phyloP scores from a whole-genome alignment of 2,113 vertebrate genomes.

The Mustela lutreola region DNA sequence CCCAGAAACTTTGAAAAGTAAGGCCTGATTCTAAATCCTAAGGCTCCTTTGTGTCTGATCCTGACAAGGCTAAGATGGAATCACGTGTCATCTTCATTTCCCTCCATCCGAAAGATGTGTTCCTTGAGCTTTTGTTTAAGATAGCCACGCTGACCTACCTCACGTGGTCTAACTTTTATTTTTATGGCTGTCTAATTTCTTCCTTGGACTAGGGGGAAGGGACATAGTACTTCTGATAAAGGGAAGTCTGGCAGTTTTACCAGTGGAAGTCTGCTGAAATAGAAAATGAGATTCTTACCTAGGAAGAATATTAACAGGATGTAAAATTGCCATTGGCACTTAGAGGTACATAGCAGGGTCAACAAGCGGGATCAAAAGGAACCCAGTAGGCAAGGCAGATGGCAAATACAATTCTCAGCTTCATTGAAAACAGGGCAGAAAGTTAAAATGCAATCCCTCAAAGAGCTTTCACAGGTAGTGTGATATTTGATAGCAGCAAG shows the following conservation, averaged over 20 bases:
- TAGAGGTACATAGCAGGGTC: slow-evolving; percentile 63
- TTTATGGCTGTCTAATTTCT: slow-evolving; percentile 20
- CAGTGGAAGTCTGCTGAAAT: slow-evolving; percentile 25
- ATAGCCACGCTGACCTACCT: background rate
- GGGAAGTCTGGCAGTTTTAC: slow-evolving; percentile 60
- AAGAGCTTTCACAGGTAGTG: slow-evolving; percentile 81
- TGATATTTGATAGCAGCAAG: slow-evolving; percentile 68
- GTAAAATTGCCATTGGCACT: slow-evolving; percentile 65
- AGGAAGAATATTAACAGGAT: slow-evolving; percentile 67
- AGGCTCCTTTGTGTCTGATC: background rate
- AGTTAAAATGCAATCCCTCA: slow-evolving; percentile 51
- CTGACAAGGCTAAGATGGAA: slow-evolving; percentile 35
- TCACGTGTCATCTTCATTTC: background rate
- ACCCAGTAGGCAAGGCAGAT: slow-evolving; percentile 68
- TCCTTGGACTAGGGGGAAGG: background rate
- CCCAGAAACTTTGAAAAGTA: slow-evolving; percentile 8
- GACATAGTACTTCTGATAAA: slow-evolving; percentile 42
- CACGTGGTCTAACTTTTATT: slow-evolving; percentile 2
- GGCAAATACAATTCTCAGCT: slow-evolving; percentile 76
- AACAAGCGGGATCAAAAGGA: slow-evolving; percentile 69
- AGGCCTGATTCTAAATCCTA: slow-evolving; percentile 11
- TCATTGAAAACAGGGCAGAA: slow-evolving; percentile 69
- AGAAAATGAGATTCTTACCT: slow-evolving; percentile 71
- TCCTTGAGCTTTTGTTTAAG: slow-evolving; percentile 5
- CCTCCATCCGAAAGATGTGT: slow-evolving; percentile 3